Evolutionary conservation across 2,113 vertebrate species (phyloP).

Genomic region (Loxodonta africana): DNA sequence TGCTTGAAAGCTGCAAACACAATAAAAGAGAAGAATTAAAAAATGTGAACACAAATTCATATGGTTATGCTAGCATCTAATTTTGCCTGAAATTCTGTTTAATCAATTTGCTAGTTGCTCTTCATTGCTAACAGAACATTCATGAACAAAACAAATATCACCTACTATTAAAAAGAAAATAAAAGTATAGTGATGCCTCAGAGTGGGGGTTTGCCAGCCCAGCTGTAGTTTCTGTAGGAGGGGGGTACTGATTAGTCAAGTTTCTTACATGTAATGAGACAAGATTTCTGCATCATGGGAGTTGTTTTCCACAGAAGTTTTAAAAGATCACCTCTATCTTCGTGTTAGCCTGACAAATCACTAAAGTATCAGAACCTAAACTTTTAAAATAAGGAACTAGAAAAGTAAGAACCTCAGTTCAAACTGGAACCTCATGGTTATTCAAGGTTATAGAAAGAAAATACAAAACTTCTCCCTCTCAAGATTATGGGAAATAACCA

Average conservation of each 20-base stretch:
- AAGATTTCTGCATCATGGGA: constrained; percentile 15
- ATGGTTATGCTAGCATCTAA: constrained; percentile 16
- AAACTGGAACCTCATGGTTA: constrained; percentile 34
- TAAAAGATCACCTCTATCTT: constrained; percentile 32
- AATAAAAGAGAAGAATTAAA: constrained; percentile 28
- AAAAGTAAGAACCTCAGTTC: constrained; percentile 47
- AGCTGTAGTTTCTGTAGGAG: background rate
- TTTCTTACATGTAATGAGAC: constrained; percentile 56
- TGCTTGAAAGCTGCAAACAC: constrained; percentile 27
- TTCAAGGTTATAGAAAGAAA: constrained; percentile 53
- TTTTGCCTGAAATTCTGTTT: constrained; percentile 49
- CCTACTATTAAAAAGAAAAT: constrained; percentile 50
- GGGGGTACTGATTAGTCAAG: background rate
- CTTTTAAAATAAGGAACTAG: constrained; percentile 31
- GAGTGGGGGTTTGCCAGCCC: background rate
- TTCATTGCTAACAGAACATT: constrained; percentile 23
- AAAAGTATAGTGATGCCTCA: background rate
- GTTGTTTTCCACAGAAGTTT: background rate
- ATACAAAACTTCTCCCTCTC: constrained; percentile 10
- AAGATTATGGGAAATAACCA: constrained; percentile 32
- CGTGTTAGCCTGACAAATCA: constrained; percentile 44
- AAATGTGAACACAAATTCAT: constrained; percentile 51
- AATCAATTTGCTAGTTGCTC: constrained; percentile 39
- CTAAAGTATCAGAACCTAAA: constrained; percentile 45
- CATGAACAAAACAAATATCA: constrained; percentile 40